Evolutionary conservation across 2,797 vertebrate species (phyloP).

Genomic region (Halcyon leucocephala): DNA sequence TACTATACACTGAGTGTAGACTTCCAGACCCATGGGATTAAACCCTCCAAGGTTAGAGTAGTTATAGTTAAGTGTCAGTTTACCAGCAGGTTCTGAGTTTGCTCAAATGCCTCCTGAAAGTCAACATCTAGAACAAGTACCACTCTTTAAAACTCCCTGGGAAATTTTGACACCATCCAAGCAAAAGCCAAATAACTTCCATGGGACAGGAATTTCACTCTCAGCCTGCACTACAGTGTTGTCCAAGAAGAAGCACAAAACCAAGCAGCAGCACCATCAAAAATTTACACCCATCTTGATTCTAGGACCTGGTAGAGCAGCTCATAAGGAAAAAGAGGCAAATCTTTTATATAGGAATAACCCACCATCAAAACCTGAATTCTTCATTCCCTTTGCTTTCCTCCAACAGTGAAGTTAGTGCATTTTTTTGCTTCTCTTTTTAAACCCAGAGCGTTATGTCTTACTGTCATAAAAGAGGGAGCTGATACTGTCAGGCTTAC

Average conservation of each 20-base stretch:
- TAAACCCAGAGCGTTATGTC: neutral
- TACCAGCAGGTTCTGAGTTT: neutral
- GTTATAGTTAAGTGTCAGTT: neutral
- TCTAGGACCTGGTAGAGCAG: neutral
- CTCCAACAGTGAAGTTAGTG: neutral
- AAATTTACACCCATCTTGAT: neutral
- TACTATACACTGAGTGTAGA: neutral
- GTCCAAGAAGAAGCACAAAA: neutral
- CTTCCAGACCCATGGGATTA: neutral
- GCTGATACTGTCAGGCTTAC: neutral
- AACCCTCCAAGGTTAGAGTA: neutral
- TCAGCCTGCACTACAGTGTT: neutral
- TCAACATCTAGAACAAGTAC: neutral
- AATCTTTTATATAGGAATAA: neutral
- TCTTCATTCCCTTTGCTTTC: neutral
- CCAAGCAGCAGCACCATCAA: neutral
- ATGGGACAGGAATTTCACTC: neutral
- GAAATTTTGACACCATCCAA: neutral
- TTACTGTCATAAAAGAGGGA: neutral
- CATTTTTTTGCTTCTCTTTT: neutral
- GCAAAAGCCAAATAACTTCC: neutral
- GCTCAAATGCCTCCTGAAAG: neutral
- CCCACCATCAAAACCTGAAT: neutral
- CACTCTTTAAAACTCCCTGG: neutral
- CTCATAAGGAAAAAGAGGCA: neutral